phyloP scores from a whole-genome alignment of 2,888 invertebrate genomes.

The Eutolmus rufibarbis region DNA sequence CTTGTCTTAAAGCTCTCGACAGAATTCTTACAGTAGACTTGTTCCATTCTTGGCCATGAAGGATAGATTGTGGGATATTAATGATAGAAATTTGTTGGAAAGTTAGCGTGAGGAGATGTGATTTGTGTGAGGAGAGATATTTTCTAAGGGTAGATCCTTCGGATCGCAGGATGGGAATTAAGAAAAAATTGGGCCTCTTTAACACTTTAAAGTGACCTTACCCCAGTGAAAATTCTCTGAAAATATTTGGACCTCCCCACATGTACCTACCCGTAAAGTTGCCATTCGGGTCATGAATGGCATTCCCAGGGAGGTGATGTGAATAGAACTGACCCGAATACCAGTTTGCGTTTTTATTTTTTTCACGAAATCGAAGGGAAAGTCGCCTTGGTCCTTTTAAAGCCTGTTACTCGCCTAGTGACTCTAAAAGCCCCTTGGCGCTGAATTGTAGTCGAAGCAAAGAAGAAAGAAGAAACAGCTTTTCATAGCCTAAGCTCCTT shows the following conservation, averaged over 20 bases:
- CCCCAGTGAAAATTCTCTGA: neutral
- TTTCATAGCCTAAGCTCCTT: slow-evolving; percentile 29
- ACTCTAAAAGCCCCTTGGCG: slow-evolving; percentile 19
- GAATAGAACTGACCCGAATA: neutral
- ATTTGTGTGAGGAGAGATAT: neutral
- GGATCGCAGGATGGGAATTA: no score
- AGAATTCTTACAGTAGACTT: slow-evolving; percentile 6
- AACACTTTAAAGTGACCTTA: neutral
- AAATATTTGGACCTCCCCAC: neutral
- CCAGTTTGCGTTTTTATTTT: neutral
- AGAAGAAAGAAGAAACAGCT: slow-evolving; percentile 5
- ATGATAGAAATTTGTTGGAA: neutral
- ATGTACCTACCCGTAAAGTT: neutral
- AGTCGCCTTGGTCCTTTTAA: slow-evolving; percentile 14
- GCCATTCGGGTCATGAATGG: neutral
- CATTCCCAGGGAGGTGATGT: neutral
- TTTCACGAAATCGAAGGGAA: neutral
- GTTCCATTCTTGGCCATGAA: neutral
- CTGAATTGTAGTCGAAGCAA: slow-evolving; percentile 23
- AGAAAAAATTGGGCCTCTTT: neutral
- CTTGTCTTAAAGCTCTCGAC: neutral
- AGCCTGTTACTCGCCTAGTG: slow-evolving; percentile 27
- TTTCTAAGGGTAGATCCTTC: neutral
- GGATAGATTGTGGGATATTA: slow-evolving; percentile 19
- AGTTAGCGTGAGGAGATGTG: neutral